Base-by-base conservation (phyloP, 92 coral and sea anemone species). In the Zoanthus solanderi region DNA sequence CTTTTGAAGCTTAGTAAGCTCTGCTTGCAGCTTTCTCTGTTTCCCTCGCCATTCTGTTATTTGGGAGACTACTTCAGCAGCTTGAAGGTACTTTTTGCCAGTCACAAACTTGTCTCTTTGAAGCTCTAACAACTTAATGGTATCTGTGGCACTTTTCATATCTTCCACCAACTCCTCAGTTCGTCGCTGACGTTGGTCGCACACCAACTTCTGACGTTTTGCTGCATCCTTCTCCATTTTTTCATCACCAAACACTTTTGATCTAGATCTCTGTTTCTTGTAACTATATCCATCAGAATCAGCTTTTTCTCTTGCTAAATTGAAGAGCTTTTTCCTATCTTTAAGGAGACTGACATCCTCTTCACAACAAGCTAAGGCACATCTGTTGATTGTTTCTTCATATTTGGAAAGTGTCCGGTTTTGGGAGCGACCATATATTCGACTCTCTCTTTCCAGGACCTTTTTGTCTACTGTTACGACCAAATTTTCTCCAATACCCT, bases 161-260 rank as follows among this genome's bases (percentile, higher is more conserved):
- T 79, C 85, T 67, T 79, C 85, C 31, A 56, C 53, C 32, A 79
- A 16, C 72, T 56, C 72, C 71, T 54, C 48, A 37, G 47, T 37
- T 57, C 85, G 71, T 28, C 47, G 53, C 47, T 79, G 72, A 54
- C 71, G 68, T 28, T 54, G 48, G 48, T 68, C 87, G 28, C 48
- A 13, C 29, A 28, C 87, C 60, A 84, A 53, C 65, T 84, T 84
- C 78, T 37, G 32, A 15, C 67, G 32, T 53, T 84, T 84, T 34
- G 78, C 66, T 42, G 71, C 42, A 14, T 44, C 53, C 53, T 72
- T 44, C 48, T 15, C 60, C 31, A 34, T 71, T 42, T 46, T 75
- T 84, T 75, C 66, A 71, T 84, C 87, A 71, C 78, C 87, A 84
- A 84, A 84, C 46, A 71, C 78, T 71, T 84, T 84, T 16, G 87